Evolutionary conservation across 2,113 vertebrate species (phyloP), one percentile per base, ranked within the genome.

Genomic region (Epinephelus fuscoguttatus): DNA sequence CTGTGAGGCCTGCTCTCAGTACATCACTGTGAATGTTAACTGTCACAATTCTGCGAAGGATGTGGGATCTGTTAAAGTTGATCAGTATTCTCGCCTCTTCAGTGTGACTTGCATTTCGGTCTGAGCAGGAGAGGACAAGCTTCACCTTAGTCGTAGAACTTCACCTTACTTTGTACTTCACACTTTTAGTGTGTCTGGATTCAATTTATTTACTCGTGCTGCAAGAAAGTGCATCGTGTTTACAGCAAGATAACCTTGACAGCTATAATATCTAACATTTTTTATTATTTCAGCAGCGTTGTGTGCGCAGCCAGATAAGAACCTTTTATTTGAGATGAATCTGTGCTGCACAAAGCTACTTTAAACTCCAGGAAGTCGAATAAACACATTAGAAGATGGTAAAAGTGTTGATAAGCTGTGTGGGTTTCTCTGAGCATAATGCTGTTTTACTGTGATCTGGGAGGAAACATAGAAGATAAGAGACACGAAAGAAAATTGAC

Each of bases 311-410:
- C 40, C 27, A 30, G 89, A 91, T 85, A 87, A 85, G 73, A 89
- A 75, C 45, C 74, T 80, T 42, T 75, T 70, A 78, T 81, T 70
- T 79, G 64, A 75, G 87, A 89, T 85, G 47, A 89, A 85, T 81
- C 14, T 15, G 71, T 80, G 88, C 60, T 21, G 40, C 78, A 80
- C 88, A 85, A 86, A 86, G 82, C 72, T 40, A 25, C 73, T 83
- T 73, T 75, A 70, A 87, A 80, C 81, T 82, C 53, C 69, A 33
- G 78, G 69, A 78, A 67, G 63, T 13, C 1, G 17, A 80, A 85
- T 83, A 66, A 89, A 83, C 61, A 85, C 73, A 69, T 85, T 59
- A 81, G 66, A 57, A 62, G 86, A 82, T 21, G 77, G 64, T 55
- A 23, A 81, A 78, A 2, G 83, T 19, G 70, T 64, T 50, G 86